Base-by-base conservation (phyloP, 2,888 invertebrate genomes). In the Pterostichus madidus region DNA sequence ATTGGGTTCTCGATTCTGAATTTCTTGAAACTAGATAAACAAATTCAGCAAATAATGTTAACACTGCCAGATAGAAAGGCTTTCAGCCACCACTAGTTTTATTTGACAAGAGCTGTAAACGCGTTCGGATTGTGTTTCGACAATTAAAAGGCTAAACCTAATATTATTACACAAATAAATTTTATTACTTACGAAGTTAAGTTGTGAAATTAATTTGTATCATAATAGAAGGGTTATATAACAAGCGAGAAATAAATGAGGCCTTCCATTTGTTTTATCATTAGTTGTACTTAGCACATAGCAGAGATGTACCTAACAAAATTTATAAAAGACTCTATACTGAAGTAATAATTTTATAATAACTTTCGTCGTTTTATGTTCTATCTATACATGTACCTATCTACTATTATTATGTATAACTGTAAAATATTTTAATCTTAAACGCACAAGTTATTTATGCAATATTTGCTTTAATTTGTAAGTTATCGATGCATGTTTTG, bases 381-480 rank as follows among this genome's bases (percentile, higher is more conserved):
- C 31, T 44, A 64, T 24, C 17, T 80, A 80, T 71, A 71, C 56
- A 80, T 71, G 80, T 80, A 80, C 44, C 53, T 80, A 71, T 68
- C 64, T 68, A 71, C 10, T 80, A 77, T 53, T 77, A 80, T 80
- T 71, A 71, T 56, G 44, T 80, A 80, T 80, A 80, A 73, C 75
- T 81, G 75, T 81, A 75, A 75, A 61, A 75, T 81, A 75, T 59
- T 81, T 81, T 59, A 75, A 81, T 61, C 73, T 81, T 81, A 32
- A 81, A 71, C 81, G 81, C 81, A 81, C 81, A 81, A 81, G 81
- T 81, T 81, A 81, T 75, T 75, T 75, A 81, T 73, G 81, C 81
- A 81, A 81, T 59, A 53, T 71, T 80, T 81, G 75, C 80, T 81
- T 81, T 81, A 52, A 71, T 81, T 81, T 81, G 75, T 81, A 75